phyloP scores from a whole-genome alignment of 2,888 invertebrate species.

The Limnephilus auricula region DNA sequence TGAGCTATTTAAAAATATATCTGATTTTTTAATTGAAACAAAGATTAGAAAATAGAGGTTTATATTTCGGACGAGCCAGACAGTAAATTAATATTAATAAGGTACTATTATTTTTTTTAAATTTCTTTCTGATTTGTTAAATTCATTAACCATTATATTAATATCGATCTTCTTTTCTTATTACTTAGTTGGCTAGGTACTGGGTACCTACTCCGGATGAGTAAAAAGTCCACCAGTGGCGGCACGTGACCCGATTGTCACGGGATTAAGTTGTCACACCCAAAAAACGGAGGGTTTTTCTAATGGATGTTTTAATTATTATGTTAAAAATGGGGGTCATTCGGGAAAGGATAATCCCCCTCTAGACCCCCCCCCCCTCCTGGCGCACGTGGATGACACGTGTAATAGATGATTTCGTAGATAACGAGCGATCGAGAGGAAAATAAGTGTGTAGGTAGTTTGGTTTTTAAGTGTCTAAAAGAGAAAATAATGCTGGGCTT shows the following conservation, averaged over 20 bases:
- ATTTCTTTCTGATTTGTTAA: too few species aligned
- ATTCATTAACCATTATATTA: too few species aligned
- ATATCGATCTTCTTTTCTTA: too few species aligned
- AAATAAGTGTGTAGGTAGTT: background rate
- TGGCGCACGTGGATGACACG: background rate
- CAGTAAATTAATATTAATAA: too few species aligned
- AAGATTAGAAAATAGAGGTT: too few species aligned
- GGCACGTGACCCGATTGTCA: constrained; percentile 64
- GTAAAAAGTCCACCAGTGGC: constrained; percentile 26
- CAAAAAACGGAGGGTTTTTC: constrained; percentile 50
- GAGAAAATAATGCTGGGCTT: background rate
- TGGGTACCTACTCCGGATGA: constrained; percentile 7
- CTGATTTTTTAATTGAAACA: too few species aligned
- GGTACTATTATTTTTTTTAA: too few species aligned
- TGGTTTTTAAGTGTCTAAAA: background rate
- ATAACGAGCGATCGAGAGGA: constrained; percentile 39
- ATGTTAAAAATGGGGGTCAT: constrained; percentile 46
- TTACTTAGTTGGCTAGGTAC: too few species aligned
- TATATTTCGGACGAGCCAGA: too few species aligned
- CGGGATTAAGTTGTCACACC: constrained; percentile 65
- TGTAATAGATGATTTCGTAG: constrained; percentile 30
- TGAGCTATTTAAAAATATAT: too few species aligned
- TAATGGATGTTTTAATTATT: constrained; percentile 65
- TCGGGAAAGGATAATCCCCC: constrained; percentile 2
- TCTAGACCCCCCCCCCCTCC: background rate